Evolutionary conservation across 2,888 invertebrate species (phyloP).

Genomic region (Phania funesta): DNA sequence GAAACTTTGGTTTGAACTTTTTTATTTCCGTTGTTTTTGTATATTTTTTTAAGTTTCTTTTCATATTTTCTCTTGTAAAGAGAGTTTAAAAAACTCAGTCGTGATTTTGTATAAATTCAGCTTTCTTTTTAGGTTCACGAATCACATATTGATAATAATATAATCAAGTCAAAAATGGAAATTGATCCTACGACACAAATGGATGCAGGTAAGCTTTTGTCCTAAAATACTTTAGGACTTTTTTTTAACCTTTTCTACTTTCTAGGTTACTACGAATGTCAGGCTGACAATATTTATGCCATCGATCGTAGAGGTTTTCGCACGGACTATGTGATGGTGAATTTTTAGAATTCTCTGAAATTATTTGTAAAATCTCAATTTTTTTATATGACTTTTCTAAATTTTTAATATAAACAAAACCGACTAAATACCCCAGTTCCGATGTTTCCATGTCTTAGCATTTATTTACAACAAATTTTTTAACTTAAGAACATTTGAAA

Average conservation of each 20-base stretch:
- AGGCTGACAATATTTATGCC: conserved; percentile 95
- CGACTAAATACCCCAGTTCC: conserved; percentile 18
- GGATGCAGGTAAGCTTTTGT: conserved; percentile 86
- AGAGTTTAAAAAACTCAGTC: too few species aligned
- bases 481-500: not conserved
- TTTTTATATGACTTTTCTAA: conserved; percentile 15
- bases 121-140: conserved; percentile 87
- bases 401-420: conserved; percentile 17
- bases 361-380: not conserved
- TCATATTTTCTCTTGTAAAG: too few species aligned
- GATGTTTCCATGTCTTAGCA: not conserved
- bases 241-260: not conserved
- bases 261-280: conserved; percentile 89
- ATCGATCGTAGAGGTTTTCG: conserved; percentile 94
- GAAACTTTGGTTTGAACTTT: too few species aligned
- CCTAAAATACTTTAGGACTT: not conserved
- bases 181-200: conserved; percentile 97
- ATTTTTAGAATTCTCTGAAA: conserved; percentile 73
- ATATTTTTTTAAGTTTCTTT: not conserved
- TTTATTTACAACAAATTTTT: not conserved
- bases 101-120: not conserved
- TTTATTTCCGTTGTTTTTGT: too few species aligned
- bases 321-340: conserved; percentile 86
- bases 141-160: conserved; percentile 89
- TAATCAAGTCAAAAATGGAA: conserved; percentile 94